Evolutionary conservation across 2,888 invertebrate genomes (phyloP).

Genomic region (Hirtodrosophila confusa): DNA sequence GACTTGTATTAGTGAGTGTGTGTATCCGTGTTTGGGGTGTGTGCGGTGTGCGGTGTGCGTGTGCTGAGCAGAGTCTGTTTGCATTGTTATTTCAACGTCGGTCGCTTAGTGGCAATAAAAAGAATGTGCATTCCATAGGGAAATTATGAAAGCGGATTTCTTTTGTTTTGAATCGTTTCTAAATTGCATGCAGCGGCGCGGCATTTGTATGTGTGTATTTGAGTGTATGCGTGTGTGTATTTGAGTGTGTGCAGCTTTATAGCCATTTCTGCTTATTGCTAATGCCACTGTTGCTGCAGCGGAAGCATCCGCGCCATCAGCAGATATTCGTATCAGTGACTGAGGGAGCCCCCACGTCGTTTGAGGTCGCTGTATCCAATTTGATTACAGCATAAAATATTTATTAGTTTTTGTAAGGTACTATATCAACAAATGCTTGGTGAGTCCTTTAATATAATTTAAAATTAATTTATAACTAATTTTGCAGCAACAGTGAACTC

Average conservation of each 20-base stretch:
- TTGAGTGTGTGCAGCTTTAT: constrained; percentile 55
- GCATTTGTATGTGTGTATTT: constrained; percentile 19
- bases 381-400: constrained; percentile 63
- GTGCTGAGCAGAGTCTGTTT: constrained; percentile 55
- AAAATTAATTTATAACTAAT: too few relatives aligned
- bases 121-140: constrained; percentile 78
- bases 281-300: constrained; percentile 65
- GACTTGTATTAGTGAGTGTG: constrained; percentile 34
- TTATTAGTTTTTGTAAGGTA: constrained; percentile 46
- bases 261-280: constrained; percentile 72
- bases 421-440: constrained; percentile 2
- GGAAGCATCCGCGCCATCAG: constrained; percentile 40
- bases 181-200: constrained; percentile 66
- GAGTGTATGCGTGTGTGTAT: constrained; percentile 18
- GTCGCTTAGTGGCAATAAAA: constrained; percentile 81
- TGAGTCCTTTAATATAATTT: too few relatives aligned
- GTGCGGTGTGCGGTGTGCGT: constrained; percentile 24
- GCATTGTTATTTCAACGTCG: constrained; percentile 74
- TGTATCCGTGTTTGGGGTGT: constrained; percentile 20
- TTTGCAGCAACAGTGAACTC: too few relatives aligned
- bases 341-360: constrained; percentile 24
- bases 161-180: constrained; percentile 80
- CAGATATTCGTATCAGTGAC: constrained; percentile 33
- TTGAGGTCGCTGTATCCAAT: constrained; percentile 41
- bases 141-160: constrained; percentile 81